These are phyloP conservation scores for Aphelocoma californica DNA, from an alignment of 2,797 vertebrate genomes.

Conservation along the genomic window DNA sequence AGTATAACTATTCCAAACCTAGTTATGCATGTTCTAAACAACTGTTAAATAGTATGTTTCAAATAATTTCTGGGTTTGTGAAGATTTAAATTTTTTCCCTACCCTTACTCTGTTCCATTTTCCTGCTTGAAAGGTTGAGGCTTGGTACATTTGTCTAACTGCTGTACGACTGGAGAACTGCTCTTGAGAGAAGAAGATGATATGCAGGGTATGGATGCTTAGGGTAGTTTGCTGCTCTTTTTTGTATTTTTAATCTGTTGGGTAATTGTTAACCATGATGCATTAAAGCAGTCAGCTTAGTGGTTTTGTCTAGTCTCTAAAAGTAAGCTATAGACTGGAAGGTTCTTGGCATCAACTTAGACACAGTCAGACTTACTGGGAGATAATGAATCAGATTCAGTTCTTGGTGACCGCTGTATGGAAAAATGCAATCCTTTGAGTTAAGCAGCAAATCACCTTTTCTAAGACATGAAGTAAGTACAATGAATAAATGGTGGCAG, in stretches of 20 bases:
- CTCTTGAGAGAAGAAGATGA: neutral
- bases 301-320: neutral
- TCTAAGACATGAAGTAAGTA: neutral
- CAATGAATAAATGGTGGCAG: neutral
- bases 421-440: neutral
- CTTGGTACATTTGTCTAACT: neutral
- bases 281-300: neutral
- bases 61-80: conserved; percentile 32
- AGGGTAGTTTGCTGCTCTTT: neutral
- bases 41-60: conserved; percentile 33
- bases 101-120: neutral
- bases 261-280: neutral
- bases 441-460: neutral
- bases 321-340: neutral
- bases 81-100: conserved; percentile 1
- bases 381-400: neutral
- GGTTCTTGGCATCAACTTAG: neutral
- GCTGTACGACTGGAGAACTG: neutral
- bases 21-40: conserved; percentile 63
- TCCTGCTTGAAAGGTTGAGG: neutral
- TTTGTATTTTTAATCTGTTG: neutral
- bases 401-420: neutral
- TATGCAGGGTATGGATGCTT: neutral
- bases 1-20: conserved; percentile 31
- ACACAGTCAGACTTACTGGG: neutral